Percentiles rank a stretch among this genome's conserved stretches.
phyloP scores from a whole-genome alignment of 2,888 invertebrate genomes.

The Phasia obesa region DNA sequence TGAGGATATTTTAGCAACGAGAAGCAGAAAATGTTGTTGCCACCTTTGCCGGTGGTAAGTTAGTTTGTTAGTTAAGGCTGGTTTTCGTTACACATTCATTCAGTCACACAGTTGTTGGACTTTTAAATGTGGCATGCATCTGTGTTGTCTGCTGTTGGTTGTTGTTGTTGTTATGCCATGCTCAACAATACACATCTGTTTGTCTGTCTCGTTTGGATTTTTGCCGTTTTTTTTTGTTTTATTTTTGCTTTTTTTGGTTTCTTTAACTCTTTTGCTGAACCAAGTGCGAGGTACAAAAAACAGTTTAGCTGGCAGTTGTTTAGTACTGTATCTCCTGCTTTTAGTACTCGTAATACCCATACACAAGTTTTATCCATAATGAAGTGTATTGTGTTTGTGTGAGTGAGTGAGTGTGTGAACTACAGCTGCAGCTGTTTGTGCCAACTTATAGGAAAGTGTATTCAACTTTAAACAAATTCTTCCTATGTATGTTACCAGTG shows the following conservation, averaged over 20 bases:
- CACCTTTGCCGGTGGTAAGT: constrained; percentile 66
- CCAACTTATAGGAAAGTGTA: constrained; percentile 58
- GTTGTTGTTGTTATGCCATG: too few species aligned
- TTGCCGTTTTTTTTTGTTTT: not conserved
- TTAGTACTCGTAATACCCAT: not conserved
- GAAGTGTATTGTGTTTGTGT: not conserved
- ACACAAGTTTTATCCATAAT: constrained; percentile 13
- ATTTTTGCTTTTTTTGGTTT: too few species aligned
- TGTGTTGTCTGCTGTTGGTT: constrained; percentile 51
- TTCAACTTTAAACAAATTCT: constrained; percentile 55
- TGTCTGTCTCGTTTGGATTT: constrained; percentile 12
- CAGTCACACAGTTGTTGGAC: not conserved
- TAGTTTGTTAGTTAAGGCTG: constrained; percentile 52
- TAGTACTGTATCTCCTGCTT: constrained; percentile 11
- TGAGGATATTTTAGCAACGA: constrained; percentile 31
- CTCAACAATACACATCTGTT: constrained; percentile 64
- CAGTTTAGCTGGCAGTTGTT: not conserved
- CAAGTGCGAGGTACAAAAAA: constrained; percentile 8
- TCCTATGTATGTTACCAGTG: constrained; percentile 12
- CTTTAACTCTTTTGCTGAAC: constrained; percentile 10
- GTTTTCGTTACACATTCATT: constrained; percentile 11
- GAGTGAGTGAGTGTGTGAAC: not conserved
- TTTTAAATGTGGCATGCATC: constrained; percentile 61
- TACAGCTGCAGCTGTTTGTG: constrained; percentile 57
- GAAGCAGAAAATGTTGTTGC: constrained; percentile 45